Conservation (phyloP, 2,113 vertebrate genomes). For the Cinclus mexicanus region DNA sequence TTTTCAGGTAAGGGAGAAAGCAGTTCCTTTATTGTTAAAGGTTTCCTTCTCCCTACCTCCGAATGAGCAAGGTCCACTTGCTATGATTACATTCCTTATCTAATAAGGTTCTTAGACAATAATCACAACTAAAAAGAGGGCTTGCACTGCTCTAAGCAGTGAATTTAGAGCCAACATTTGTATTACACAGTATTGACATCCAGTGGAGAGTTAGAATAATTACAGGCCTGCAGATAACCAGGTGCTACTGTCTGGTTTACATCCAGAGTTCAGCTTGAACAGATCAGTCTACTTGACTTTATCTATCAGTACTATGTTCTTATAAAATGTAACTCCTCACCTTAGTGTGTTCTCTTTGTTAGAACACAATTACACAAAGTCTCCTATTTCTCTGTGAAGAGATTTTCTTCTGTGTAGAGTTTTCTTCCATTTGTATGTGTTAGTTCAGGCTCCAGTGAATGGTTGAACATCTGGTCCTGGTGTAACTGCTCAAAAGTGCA, state of each 20-base stretch:
- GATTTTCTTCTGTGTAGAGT: neutral
- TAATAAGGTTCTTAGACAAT: neutral
- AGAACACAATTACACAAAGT: neutral
- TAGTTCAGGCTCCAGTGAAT: neutral
- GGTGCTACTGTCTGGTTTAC: neutral
- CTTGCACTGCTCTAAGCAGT: neutral
- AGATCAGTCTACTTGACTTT: neutral
- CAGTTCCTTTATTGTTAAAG: neutral
- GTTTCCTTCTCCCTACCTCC: neutral
- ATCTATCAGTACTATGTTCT: neutral
- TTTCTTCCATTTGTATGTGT: neutral
- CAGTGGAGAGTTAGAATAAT: constrained; percentile 78
- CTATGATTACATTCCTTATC: neutral
- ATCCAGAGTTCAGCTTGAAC: neutral
- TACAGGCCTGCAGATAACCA: constrained; percentile 61
- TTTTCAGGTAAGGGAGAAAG: neutral
- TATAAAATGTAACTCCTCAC: neutral
- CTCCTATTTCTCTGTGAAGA: neutral
- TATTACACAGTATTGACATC: constrained; percentile 80
- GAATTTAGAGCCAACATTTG: constrained; percentile 42
- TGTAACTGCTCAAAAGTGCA: neutral
- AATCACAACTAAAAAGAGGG: neutral
- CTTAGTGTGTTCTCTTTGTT: neutral
- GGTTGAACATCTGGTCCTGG: neutral
- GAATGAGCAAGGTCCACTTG: neutral